Percentiles rank a stretch among this genome's conserved stretches.
phyloP scores from a whole-genome alignment of 2,888 invertebrate genomes.

The Trachelus iudaicus region DNA sequence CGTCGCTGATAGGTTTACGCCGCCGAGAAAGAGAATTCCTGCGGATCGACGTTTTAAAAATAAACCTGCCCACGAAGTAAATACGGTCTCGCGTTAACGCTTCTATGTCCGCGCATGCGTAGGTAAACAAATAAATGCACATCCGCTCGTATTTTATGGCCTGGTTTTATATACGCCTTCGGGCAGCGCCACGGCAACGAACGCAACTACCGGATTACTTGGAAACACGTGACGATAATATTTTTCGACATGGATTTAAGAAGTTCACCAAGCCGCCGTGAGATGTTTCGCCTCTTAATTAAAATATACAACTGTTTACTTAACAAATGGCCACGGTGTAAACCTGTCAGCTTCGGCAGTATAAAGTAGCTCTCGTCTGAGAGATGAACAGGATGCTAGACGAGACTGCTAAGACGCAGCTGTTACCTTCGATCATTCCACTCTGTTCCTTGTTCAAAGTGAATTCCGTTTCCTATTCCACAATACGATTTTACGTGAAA shows the following conservation, averaged over 20 bases:
- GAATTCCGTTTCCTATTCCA: neutral
- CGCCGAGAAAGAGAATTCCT: neutral
- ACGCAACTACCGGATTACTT: neutral
- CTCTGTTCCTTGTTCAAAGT: neutral
- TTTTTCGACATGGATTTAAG: conserved; percentile 16
- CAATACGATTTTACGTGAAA: neutral
- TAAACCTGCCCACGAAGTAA: neutral
- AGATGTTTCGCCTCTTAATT: conserved; percentile 22
- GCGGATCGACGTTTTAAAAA: neutral
- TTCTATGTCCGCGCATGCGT: neutral
- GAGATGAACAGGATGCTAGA: conserved; percentile 17
- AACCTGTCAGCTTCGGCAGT: conserved; percentile 23
- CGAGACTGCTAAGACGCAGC: conserved; percentile 4
- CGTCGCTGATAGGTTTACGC: neutral
- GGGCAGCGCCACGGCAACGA: neutral
- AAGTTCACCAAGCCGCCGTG: conserved; percentile 16
- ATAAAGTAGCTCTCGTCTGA: conserved; percentile 17
- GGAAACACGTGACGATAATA: conserved; percentile 18
- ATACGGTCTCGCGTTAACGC: conserved; percentile 5
- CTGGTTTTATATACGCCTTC: neutral
- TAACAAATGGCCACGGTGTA: conserved; percentile 28
- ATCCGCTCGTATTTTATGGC: conserved; percentile 1
- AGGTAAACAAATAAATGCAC: conserved; percentile 6
- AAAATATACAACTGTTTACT: conserved; percentile 31
- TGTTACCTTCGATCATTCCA: conserved; percentile 15